Base-by-base conservation (phyloP, 2,797 vertebrate genomes). In the Gobionotothen gibberifrons region DNA sequence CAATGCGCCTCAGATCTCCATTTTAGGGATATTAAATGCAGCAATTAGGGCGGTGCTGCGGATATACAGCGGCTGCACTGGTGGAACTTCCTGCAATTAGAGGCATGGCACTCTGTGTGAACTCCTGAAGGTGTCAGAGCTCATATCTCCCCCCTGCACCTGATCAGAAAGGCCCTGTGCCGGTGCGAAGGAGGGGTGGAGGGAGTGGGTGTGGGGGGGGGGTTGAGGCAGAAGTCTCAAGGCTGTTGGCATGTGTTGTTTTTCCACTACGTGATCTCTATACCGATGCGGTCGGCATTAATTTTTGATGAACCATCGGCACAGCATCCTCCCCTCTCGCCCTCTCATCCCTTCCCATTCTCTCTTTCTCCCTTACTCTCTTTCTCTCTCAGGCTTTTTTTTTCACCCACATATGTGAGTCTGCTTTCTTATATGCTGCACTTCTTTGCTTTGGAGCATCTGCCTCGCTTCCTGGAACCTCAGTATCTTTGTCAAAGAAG, bases 271-370 rank as follows among this genome's bases (percentile, higher is more conserved):
- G 94, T 95, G 94, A 94, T 94, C 93, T 83, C 93, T 94, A 91
- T 95, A 94, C 94, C 90, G 91, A 95, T 95, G 93, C 81, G 69
- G 86, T 90, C 79, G 65, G 71, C 93, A 95, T 95, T 92, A 93
- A 95, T 95, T 93, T 95, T 95, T 95, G 90, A 95, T 95, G 94
- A 95, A 93, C 86, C 91, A 88, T 90, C 90, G 78, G 89, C 92
- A 91, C 83, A 81, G 86, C 91, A 89, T 92, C 80, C 89, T 92
- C 90, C 88, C 88, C 89, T 91, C 91, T 90, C 87, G 69, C 89
- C 87, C 89, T 90, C 90, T 91, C 88, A 88, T 87, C 84, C 86
- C 36, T 61, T 39, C 61, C 72, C 62, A 57, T 72, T 82, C 75
- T 74, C 51, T 64, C 62, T 67, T 69, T 76, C 62, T 46, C 64